A percentile compares a stretch with the other conserved stretches of the same genome.
Conservation (phyloP, 92 coral and sea anemone species). For the Epizoanthus stellaris region DNA sequence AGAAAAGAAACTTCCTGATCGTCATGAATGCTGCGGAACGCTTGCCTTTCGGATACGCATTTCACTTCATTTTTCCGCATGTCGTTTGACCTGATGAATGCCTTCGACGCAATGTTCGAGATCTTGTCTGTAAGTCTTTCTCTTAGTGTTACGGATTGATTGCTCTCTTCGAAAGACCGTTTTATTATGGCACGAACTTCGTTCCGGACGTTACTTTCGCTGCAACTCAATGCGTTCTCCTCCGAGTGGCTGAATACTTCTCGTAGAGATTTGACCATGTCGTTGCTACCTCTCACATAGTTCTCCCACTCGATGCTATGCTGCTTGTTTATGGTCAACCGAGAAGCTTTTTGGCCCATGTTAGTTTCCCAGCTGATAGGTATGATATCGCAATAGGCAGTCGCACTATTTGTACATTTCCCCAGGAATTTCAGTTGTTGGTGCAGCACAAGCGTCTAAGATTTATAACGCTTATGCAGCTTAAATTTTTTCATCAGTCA, state of each 20-base stretch:
- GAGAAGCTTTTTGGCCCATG: slow-evolving; percentile 23
- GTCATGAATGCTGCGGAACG: background rate
- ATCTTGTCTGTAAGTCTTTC: background rate
- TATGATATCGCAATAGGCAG: too few relatives aligned
- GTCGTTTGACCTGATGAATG: background rate
- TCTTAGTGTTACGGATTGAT: background rate
- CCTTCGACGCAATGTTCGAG: slow-evolving; percentile 9
- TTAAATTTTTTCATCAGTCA: too few relatives aligned
- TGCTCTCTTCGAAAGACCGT: background rate
- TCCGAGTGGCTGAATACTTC: background rate
- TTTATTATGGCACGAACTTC: background rate
- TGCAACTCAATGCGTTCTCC: background rate
- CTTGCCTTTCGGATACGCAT: background rate
- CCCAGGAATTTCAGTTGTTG: too few relatives aligned
- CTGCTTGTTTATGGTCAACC: background rate
- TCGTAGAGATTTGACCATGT: background rate
- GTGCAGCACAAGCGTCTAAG: too few relatives aligned
- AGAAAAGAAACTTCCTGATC: slow-evolving; percentile 5
- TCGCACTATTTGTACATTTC: too few relatives aligned
- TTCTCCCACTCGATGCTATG: background rate
- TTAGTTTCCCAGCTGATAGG: background rate
- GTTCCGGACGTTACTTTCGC: background rate
- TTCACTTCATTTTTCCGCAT: background rate
- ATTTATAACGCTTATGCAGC: too few relatives aligned
- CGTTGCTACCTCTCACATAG: slow-evolving; percentile 2